Evolutionary conservation across 2,888 invertebrate genomes (phyloP).

Genomic region (Cerceris ruficornis): DNA sequence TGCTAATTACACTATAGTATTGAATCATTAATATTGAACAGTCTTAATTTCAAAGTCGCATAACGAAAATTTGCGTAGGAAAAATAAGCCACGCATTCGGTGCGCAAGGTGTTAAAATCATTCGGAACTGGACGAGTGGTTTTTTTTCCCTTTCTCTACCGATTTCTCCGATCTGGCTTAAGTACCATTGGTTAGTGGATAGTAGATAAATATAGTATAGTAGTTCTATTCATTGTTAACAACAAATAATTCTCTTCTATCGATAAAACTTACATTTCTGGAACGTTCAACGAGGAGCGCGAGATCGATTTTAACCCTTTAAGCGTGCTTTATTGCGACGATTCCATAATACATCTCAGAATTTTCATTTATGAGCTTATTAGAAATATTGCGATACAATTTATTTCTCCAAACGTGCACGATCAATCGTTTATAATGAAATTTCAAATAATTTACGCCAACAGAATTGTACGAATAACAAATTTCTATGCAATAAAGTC

Average conservation of each 20-base stretch:
- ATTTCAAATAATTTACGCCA: too few species aligned
- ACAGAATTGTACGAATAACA: too few species aligned
- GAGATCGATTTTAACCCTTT: constrained; percentile 25
- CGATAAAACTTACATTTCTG: constrained; percentile 6
- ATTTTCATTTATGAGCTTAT: too few species aligned
- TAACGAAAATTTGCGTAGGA: too few species aligned
- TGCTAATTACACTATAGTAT: too few species aligned
- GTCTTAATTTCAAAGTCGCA: too few species aligned
- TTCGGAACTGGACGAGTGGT: not conserved
- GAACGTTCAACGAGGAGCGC: constrained; percentile 4
- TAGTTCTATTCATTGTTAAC: constrained; percentile 15
- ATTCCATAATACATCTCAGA: not conserved
- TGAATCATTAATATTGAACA: too few species aligned
- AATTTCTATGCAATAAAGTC: too few species aligned
- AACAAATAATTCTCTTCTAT: constrained; percentile 23
- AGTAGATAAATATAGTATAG: not conserved
- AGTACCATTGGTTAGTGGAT: not conserved
- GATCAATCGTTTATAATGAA: too few species aligned
- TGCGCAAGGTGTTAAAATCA: not conserved
- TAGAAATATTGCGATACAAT: too few species aligned
- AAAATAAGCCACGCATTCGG: too few species aligned
- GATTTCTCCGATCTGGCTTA: not conserved
- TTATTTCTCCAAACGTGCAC: too few species aligned
- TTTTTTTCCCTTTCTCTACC: not conserved
- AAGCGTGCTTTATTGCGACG: constrained; percentile 8